A percentile compares a stretch with the other conserved stretches of the same genome.
Evolutionary conservation across 2,113 vertebrate genomes (phyloP).

Genomic region (Melanocharis versteri): DNA sequence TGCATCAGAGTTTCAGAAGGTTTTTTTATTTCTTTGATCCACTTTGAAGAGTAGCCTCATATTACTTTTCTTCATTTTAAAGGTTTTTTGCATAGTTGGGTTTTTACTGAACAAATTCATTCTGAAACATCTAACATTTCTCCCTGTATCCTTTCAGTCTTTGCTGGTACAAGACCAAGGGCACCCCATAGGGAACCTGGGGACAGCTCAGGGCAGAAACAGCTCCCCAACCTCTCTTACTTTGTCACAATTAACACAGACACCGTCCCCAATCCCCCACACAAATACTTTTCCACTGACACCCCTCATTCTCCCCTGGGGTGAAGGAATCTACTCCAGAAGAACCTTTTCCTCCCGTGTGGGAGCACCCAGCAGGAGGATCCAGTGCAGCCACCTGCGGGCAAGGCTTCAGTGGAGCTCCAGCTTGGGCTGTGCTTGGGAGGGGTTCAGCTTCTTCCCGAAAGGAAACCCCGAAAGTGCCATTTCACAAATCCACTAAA

Average conservation of each 20-base stretch:
- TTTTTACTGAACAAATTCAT: neutral
- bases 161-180: neutral
- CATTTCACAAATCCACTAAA: neutral
- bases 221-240: neutral
- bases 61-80: neutral
- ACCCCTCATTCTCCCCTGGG: fast-evolving
- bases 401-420: neutral
- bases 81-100: neutral
- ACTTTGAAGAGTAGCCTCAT: neutral
- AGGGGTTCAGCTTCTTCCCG: neutral
- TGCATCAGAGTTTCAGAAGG: neutral
- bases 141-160: neutral
- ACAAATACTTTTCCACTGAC: fast-evolving
- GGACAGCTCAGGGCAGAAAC: neutral
- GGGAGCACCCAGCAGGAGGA: neutral
- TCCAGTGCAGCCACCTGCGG: neutral
- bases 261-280: fast-evolving
- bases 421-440: neutral
- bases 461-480: neutral
- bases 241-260: neutral
- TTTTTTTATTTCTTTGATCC: neutral
- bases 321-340: neutral
- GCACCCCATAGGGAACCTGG: fast-evolving
- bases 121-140: neutral
- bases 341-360: neutral